These are phyloP conservation scores for Pungitius pungitius DNA, from an alignment of 2,113 vertebrate species.

Conservation along the genomic window DNA sequence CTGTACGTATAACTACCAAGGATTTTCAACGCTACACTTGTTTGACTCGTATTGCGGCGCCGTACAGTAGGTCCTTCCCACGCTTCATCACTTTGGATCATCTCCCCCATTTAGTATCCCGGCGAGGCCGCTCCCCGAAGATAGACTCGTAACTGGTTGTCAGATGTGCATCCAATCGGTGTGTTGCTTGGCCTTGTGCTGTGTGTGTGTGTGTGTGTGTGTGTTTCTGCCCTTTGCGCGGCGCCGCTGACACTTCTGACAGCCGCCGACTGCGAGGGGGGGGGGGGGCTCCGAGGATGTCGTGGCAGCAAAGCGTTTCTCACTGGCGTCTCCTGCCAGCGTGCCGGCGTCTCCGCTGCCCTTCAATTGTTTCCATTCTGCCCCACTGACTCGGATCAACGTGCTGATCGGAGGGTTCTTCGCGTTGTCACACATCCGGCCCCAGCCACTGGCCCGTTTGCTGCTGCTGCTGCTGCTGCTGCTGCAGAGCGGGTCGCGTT, in stretches of 20 bases:
- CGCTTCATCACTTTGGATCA: neutral
- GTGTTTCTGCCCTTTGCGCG: constrained; percentile 40
- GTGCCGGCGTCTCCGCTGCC: constrained; percentile 20
- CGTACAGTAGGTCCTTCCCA: neutral
- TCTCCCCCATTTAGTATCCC: neutral
- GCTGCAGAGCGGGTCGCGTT: neutral
- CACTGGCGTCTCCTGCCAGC: constrained; percentile 36
- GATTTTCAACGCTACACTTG: constrained; percentile 12
- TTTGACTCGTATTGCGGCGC: constrained; percentile 5
- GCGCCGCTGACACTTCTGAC: constrained; percentile 54
- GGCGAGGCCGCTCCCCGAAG: neutral
- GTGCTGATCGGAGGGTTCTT: constrained; percentile 25
- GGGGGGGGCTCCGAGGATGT: constrained; percentile 62
- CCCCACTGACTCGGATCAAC: constrained; percentile 29
- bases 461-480: no score
- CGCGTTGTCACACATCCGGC: constrained; percentile 11
- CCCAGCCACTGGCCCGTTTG: neutral
- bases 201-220: constrained; percentile 34
- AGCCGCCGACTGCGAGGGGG: constrained; percentile 59
- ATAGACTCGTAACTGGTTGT: constrained; percentile 15
- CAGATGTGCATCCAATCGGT: constrained; percentile 16
- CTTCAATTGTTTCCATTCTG: constrained; percentile 14
- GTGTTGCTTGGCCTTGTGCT: constrained; percentile 11
- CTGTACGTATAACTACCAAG: neutral
- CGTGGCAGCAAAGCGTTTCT: constrained; percentile 54